Conservation (phyloP, 1,140 invertebrate species). For the Piezodorus guildinii region DNA sequence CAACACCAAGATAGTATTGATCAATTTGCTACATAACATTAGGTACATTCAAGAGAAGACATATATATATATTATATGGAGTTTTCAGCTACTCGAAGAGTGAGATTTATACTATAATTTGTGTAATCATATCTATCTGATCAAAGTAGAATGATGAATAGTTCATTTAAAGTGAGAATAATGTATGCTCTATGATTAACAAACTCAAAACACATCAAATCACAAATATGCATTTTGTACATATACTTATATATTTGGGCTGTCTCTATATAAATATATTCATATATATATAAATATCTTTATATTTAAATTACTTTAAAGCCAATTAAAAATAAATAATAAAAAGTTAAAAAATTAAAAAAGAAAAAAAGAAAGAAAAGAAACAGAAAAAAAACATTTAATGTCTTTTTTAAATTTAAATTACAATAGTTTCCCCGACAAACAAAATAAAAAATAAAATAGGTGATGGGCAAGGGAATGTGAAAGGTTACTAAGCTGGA, state of each 20-base stretch:
- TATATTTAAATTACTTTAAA: slow-evolving; percentile 6
- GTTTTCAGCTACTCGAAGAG: slow-evolving; percentile 13
- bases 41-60: slow-evolving; percentile 22
- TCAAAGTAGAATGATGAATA: slow-evolving; percentile 18
- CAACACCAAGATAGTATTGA: slow-evolving; percentile 22
- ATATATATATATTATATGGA: slow-evolving; percentile 15
- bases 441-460: slow-evolving; percentile 2
- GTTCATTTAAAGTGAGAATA: slow-evolving; percentile 20
- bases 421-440: slow-evolving; percentile 16
- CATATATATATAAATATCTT: slow-evolving; percentile 12
- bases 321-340: not conserved
- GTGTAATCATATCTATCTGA: slow-evolving; percentile 22
- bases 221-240: slow-evolving; percentile 13
- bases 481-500: slow-evolving; percentile 14
- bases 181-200: slow-evolving; percentile 23
- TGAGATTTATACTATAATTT: slow-evolving; percentile 22
- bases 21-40: slow-evolving; percentile 20
- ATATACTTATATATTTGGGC: slow-evolving; percentile 1
- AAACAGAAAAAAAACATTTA: slow-evolving; percentile 19
- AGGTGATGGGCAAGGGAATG: slow-evolving; percentile 13
- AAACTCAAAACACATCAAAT: slow-evolving; percentile 18
- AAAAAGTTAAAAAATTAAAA: not conserved
- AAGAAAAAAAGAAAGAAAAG: slow-evolving; percentile 16
- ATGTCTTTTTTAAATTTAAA: slow-evolving; percentile 11
- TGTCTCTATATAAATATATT: slow-evolving; percentile 7